Base-by-base conservation (phyloP, 1,140 invertebrate genomes). In the Apis cerana region DNA sequence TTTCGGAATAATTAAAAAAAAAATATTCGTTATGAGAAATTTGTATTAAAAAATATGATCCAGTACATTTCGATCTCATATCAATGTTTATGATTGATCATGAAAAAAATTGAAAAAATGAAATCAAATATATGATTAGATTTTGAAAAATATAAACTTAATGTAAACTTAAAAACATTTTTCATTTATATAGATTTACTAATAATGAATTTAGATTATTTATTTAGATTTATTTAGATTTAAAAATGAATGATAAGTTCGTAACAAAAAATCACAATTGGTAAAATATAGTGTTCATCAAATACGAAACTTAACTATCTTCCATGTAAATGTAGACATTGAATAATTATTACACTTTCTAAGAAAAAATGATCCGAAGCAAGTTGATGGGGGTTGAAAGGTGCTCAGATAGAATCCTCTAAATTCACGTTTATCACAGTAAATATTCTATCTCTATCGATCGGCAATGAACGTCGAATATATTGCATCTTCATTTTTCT, bases 351-450 rank as follows among this genome's bases (percentile, higher is more conserved):
- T 15, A 3, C 64, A 0, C 12, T 12, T 10, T 1, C 1, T 23
- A 43, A 12, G 19, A 23, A 33, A 23, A 33, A 61, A 52, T 11
- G n/a, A 48, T 5, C 9, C 5, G 21, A 19, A 11, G 43, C n/a
- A 15, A 19, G 43, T 70, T 52, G 76, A 79, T 12, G 43, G 70
- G 75, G 65, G 76, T 78, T 12, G 65, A 69, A 27, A 54, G 11
- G 27, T 69, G 12, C 21, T 23, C 27, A 27, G 11, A 4, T 50
- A n/a, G 15, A 15, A 59, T 2, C 27, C 8, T 21, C 9, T 33
- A 50, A 43, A 67, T 54, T 67, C 75, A 43, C 48, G 43, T 70
- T 33, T 59, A 50, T 21, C 67, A 17, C 21, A 21, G 43, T 19
- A 70, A 52, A 43, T 67, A 17, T 5, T 19, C 52, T n/a, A 23